Base-by-base conservation (phyloP, 1,140 invertebrate genomes). In the Gryon sp. region DNA sequence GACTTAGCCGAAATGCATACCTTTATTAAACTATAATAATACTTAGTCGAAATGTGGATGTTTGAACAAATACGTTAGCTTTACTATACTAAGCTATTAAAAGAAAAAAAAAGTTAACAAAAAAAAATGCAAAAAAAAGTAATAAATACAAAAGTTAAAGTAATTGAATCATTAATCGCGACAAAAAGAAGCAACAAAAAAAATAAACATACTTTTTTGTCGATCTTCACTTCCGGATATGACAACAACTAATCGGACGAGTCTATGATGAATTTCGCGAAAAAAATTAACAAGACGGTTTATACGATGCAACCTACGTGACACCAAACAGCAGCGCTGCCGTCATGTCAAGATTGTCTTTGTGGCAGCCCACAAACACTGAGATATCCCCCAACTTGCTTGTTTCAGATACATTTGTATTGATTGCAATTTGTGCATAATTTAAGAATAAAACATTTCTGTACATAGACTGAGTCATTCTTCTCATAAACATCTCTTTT, bases 391-490 rank as follows among this genome's bases (percentile, higher is more conserved):
- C 88, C 87, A 88, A 87, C 86, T 88, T 89, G 88, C 88, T 89
- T 89, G 87, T 89, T 89, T 88, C 86, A 89, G 87, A 89, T 89
- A 89, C 87, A 89, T 89, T 89, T 89, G 88, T 89, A 89, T 89
- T 89, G 88, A 89, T 89, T 89, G 87, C 88, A 89, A 88, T 89
- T 88, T 89, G 88, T 89, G 88, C 88, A 89, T 89, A 89, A 89
- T 88, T 89, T 89, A 89, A 89, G 86, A 89, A 89, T 89, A 89
- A 89, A 89, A 88, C 86, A 89, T 89, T 89, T 89, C 88, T 89
- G 88, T 89, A 89, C 88, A 89, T 89, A 89, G 83, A 85, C 79
- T 82, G 66, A 72, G 60, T 77, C 53, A 68, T 72, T 77, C 66
- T 77, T 72, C 46, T 70, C 57, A 20, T 76, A 57, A 53, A 66